phyloP scores from a whole-genome alignment of 2,797 vertebrate genomes.

The Sebastes itinus region DNA sequence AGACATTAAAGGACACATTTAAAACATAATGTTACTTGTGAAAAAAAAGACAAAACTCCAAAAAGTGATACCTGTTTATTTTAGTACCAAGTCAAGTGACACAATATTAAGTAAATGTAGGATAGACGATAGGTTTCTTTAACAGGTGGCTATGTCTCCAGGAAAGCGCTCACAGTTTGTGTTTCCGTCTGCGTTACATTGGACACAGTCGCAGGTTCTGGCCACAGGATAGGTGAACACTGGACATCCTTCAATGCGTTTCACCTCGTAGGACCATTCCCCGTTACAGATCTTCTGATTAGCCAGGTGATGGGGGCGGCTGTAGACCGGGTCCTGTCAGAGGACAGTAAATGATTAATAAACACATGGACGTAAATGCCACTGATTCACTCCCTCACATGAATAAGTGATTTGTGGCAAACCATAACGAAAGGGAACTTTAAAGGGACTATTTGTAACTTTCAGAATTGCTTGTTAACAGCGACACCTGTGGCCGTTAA shows the following conservation, averaged over 20 bases:
- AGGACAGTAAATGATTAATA: neutral
- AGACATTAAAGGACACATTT: neutral
- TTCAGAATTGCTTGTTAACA: too few relatives aligned
- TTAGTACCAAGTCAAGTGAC: neutral
- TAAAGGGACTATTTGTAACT: neutral
- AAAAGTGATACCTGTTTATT: constrained; percentile 44
- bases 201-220: constrained; percentile 85
- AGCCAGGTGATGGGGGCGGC: fast-evolving
- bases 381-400: neutral
- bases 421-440: neutral
- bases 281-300: constrained; percentile 85
- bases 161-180: constrained; percentile 85
- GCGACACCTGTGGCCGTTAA: too few relatives aligned
- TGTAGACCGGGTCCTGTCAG: constrained; percentile 84
- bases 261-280: constrained; percentile 86
- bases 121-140: neutral
- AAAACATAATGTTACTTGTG: neutral
- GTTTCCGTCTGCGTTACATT: constrained; percentile 77
- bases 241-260: constrained; percentile 85
- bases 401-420: too few relatives aligned
- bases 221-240: constrained; percentile 88
- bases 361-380: neutral
- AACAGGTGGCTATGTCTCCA: constrained; percentile 69
- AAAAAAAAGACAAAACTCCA: neutral
- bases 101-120: neutral